Conservation (phyloP, 2,888 invertebrate genomes). For the Drosophila algonquin region DNA sequence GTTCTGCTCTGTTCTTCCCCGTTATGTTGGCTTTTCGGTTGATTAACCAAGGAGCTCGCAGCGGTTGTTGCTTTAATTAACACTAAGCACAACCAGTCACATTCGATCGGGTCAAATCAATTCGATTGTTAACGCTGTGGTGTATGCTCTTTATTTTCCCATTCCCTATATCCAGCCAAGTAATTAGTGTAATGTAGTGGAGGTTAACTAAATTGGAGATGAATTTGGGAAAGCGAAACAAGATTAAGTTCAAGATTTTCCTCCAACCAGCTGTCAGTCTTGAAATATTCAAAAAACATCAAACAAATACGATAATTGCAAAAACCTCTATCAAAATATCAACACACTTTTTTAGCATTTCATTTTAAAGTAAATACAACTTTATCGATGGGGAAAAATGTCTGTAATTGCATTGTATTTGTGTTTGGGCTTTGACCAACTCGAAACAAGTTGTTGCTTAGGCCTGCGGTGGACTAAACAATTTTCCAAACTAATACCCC, state of each 20-base stretch:
- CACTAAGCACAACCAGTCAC: slow-evolving; percentile 39
- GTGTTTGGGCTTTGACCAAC: slow-evolving; percentile 49
- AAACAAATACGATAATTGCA: not conserved
- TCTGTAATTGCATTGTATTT: slow-evolving; percentile 74
- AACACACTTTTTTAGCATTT: slow-evolving; percentile 1
- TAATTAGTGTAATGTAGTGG: slow-evolving; percentile 32
- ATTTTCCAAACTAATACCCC: slow-evolving; percentile 74
- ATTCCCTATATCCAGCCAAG: not conserved
- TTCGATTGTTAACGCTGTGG: slow-evolving; percentile 1
- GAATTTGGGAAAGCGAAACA: not conserved
- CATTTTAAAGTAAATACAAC: slow-evolving; percentile 13
- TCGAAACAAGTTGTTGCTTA: slow-evolving; percentile 71
- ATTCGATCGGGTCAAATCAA: slow-evolving; percentile 24
- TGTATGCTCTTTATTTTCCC: not conserved
- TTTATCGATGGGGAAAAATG: slow-evolving; percentile 25
- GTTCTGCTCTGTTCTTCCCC: slow-evolving; percentile 1
- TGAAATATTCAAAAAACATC: not conserved
- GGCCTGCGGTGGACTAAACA: slow-evolving; percentile 72
- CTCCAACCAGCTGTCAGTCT: too few relatives aligned
- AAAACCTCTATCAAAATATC: not conserved
- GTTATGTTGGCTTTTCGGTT: slow-evolving; percentile 38
- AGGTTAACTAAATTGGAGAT: not conserved
- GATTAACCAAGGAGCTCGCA: slow-evolving; percentile 53
- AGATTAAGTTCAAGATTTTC: not conserved
- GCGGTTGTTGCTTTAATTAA: slow-evolving; percentile 56